Percentiles rank a stretch among this genome's conserved stretches.
Evolutionary conservation across 2,797 vertebrate genomes (phyloP).

Genomic region (Rhinophrynus dorsalis): DNA sequence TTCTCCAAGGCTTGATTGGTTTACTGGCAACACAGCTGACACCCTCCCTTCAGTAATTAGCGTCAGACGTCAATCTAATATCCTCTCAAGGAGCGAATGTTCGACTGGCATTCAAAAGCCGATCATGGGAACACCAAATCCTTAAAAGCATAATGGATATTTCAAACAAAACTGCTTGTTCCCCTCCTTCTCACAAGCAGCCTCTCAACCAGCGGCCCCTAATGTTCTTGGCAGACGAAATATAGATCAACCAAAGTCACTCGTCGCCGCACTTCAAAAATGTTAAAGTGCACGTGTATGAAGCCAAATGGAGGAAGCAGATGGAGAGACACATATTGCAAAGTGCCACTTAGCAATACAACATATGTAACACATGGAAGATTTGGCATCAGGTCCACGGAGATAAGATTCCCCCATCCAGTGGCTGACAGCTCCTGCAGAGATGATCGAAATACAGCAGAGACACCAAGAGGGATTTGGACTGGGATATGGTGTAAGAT

Average conservation of each 20-base stretch:
- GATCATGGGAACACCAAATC: slow-evolving; percentile 42
- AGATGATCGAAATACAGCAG: neutral
- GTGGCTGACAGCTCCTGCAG: neutral
- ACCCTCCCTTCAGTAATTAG: slow-evolving; percentile 52
- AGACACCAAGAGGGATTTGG: neutral
- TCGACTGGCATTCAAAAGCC: slow-evolving; percentile 20
- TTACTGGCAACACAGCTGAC: slow-evolving; percentile 45
- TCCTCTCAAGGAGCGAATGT: slow-evolving; percentile 48
- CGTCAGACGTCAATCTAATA: slow-evolving; percentile 39
- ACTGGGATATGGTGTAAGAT: neutral
- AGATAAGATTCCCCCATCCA: neutral
- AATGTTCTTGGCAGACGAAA: slow-evolving; percentile 61
- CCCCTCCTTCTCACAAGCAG: slow-evolving; percentile 12
- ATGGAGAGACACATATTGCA: slow-evolving; percentile 63
- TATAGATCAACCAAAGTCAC: slow-evolving; percentile 51
- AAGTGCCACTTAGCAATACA: slow-evolving; percentile 63
- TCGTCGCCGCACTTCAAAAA: slow-evolving; percentile 59
- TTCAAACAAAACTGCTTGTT: slow-evolving; percentile 48
- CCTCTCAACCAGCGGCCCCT: slow-evolving; percentile 60
- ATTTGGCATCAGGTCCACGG: slow-evolving; percentile 52
- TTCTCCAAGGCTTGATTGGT: slow-evolving; percentile 28
- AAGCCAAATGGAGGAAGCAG: slow-evolving; percentile 64
- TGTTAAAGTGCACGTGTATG: slow-evolving; percentile 57
- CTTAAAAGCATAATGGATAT: slow-evolving; percentile 44
- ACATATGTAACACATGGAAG: slow-evolving; percentile 61